phyloP scores from a whole-genome alignment of 2,888 invertebrate genomes.

The Melieria crassipennis region DNA sequence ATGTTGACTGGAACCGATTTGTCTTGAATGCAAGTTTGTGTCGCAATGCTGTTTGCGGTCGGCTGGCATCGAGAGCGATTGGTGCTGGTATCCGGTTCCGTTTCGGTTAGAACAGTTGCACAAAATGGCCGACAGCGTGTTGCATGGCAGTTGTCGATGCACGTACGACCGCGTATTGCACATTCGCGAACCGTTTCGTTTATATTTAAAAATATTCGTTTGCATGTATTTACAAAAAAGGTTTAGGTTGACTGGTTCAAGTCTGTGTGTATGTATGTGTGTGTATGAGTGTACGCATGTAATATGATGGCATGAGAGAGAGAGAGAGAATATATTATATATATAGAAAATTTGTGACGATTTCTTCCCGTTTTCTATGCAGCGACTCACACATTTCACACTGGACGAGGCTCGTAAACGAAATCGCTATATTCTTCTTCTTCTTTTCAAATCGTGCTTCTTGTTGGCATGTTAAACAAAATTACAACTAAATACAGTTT shows the following conservation, averaged over 20 bases:
- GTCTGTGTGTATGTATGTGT: not conserved
- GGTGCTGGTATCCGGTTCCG: not conserved
- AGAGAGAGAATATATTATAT: not conserved
- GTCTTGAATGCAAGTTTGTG: not conserved
- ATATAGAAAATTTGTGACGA: conserved; percentile 9
- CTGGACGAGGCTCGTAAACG: conserved; percentile 4
- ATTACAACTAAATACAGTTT: conserved; percentile 32
- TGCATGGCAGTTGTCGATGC: not conserved
- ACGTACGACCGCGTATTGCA: conserved; percentile 20
- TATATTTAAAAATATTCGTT: conserved; percentile 24
- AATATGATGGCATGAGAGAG: conserved; percentile 18
- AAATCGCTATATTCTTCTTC: conserved; percentile 7
- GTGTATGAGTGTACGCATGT: conserved; percentile 4
- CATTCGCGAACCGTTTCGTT: conserved; percentile 18
- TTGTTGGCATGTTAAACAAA: conserved; percentile 13
- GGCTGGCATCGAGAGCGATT: not conserved
- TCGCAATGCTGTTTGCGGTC: not conserved
- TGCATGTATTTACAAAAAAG: conserved; percentile 14
- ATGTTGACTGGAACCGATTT: conserved; percentile 21
- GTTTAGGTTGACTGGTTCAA: no score
- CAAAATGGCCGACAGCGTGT: conserved; percentile 18
- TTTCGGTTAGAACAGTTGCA: no score
- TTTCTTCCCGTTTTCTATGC: not conserved
- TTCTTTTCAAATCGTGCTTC: conserved; percentile 2
- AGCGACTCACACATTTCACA: conserved; percentile 9